Evolutionary conservation across 2,888 invertebrate species (phyloP), one percentile per base, ranked within the genome.

Genomic region (Geotrupes spiniger): DNA sequence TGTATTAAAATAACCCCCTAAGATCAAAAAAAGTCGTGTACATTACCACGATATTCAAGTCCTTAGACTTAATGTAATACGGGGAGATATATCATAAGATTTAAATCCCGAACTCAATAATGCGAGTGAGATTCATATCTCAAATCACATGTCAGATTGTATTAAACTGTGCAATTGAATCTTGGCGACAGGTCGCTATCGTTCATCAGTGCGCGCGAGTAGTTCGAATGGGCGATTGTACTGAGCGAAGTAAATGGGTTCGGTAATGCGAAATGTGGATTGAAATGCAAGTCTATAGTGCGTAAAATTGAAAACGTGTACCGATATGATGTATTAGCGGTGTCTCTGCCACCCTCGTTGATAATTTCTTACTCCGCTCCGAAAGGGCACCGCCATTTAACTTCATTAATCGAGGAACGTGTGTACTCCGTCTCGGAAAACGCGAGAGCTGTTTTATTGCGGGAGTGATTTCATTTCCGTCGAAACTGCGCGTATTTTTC

Each of bases 291-390:
- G 56, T 62, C 60, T 60, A 57, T 60, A 60, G 63, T 60, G 63
- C 66, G 66, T 65, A 64, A 66, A 67, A 67, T 67, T 67, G 66
- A 64, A 66, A 65, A 63, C 60, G 61, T 62, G 59, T 57, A 62
- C 58, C 52, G 63, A 63, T 63, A 65, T 65, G 66, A 64, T 60
- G 61, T 61, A 64, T 65, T 58, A 56, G 54, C 58, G 29, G 28
- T 31, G 29, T 42, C 42, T 29, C 29, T 21, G 42, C n/a, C 42
- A 42, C 42, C 42, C 42, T 42, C 42, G 28, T 21, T 21, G 3
- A 6, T 21, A 6, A 21, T 21, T 4, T 21, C 21, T 21, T 21
- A 21, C 21, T n/a, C 14, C 17, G 1, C 38, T 15, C 8, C 38
- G 14, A 33, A 33, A 33, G 33, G 33, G 11, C 14, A 33, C 14